Conservation (phyloP, 2,797 vertebrate species). For the Spheniscus humboldti region DNA sequence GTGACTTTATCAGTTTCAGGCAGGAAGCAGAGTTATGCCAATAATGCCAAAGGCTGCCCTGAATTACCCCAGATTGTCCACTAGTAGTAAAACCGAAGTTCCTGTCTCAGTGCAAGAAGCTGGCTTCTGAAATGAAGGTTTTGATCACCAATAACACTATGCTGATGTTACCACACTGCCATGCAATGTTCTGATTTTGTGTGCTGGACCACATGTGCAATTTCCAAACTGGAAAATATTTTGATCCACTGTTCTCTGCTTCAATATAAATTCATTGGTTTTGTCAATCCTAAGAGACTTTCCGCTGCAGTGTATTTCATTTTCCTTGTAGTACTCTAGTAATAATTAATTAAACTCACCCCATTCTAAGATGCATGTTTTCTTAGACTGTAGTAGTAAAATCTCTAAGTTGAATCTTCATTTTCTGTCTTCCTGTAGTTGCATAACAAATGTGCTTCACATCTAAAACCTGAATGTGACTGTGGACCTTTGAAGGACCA, state of each 20-base stretch:
- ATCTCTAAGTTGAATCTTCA: not conserved
- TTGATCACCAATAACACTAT: not conserved
- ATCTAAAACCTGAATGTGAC: slow-evolving; percentile 93
- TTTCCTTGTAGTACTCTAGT: not conserved
- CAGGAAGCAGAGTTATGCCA: not conserved
- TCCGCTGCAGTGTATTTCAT: not conserved
- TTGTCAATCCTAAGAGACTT: not conserved
- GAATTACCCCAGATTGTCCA: not conserved
- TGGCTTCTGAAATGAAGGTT: not conserved
- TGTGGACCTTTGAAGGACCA: slow-evolving; percentile 91
- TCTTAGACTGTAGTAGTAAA: not conserved
- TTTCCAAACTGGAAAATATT: not conserved
- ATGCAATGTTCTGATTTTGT: not conserved
- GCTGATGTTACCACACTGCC: not conserved
- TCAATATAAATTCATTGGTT: not conserved
- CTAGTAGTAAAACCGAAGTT: not conserved
- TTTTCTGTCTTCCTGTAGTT: slow-evolving; percentile 72
- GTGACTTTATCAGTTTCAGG: not conserved
- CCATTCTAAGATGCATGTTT: not conserved
- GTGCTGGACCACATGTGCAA: not conserved
- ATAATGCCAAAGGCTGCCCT: not conserved
- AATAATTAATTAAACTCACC: not conserved
- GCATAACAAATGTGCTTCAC: slow-evolving; percentile 96
- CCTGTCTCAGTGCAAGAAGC: not conserved
- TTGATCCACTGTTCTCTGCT: not conserved